Percentiles rank a stretch among this genome's conserved stretches.
Conservation (phyloP, 2,888 invertebrate genomes). For the Calliphora vomitoria region DNA sequence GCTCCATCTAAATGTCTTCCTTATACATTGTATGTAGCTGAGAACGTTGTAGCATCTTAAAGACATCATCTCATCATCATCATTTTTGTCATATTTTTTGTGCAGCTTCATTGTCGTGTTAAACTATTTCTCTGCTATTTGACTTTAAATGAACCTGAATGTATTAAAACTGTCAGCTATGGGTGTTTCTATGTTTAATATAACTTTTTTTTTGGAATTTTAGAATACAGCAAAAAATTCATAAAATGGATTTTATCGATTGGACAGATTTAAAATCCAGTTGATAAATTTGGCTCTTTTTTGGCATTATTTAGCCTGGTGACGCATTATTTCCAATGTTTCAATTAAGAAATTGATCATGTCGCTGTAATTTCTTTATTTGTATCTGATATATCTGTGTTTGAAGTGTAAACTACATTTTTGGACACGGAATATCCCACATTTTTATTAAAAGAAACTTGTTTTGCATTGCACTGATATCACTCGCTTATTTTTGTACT, state of each 20-base stretch:
- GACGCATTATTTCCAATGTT: too few species aligned
- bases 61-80: constrained; percentile 25
- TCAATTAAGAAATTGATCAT: too few species aligned
- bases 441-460: constrained; percentile 14
- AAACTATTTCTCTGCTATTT: constrained; percentile 70
- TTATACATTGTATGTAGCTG: background rate
- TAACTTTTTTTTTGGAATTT: too few species aligned
- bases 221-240: too few species aligned
- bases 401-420: background rate
- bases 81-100: constrained; percentile 22
- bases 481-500: constrained; percentile 27
- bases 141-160: constrained; percentile 71
- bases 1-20: constrained; percentile 1
- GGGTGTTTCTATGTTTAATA: constrained; percentile 28
- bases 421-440: constrained; percentile 46
- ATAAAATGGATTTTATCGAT: too few species aligned
- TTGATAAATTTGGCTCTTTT: too few species aligned
- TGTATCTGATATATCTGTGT: too few species aligned
- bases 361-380: too few species aligned
- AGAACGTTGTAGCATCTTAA: constrained; percentile 35
- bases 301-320: too few species aligned
- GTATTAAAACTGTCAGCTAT: constrained; percentile 48
- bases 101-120: constrained; percentile 58
- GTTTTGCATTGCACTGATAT: constrained; percentile 54
- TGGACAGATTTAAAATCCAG: too few species aligned